These are phyloP conservation scores for Ophthalmolycus amberensis DNA, from an alignment of 2,113 vertebrate genomes.

Conservation along the genomic window DNA sequence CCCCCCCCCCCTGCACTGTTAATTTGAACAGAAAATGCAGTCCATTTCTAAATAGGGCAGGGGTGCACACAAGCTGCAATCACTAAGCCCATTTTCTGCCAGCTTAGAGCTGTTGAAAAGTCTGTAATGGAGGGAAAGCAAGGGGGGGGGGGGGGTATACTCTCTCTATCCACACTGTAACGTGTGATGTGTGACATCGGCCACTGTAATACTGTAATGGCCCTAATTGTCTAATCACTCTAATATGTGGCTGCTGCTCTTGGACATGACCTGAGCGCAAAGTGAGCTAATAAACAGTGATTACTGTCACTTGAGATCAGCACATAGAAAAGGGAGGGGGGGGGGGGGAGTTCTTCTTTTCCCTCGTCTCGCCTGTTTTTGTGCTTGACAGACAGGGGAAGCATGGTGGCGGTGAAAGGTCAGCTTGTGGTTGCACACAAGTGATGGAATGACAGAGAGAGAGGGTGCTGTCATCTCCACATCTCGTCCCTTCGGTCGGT, in stretches of 20 bases:
- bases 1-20: slow-evolving; percentile 45
- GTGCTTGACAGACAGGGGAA: slow-evolving; percentile 81
- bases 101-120: slow-evolving; percentile 70
- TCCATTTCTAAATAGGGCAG: slow-evolving; percentile 70
- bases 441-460: slow-evolving; percentile 78
- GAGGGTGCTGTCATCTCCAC: slow-evolving; percentile 75
- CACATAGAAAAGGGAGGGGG: slow-evolving; percentile 32
- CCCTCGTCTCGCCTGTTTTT: slow-evolving; percentile 47
- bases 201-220: slow-evolving; percentile 73
- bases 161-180: slow-evolving; percentile 51
- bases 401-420: slow-evolving; percentile 84
- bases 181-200: slow-evolving; percentile 67
- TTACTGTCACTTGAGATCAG: slow-evolving; percentile 76
- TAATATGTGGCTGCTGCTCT: slow-evolving; percentile 71
- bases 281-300: slow-evolving; percentile 78
- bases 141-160: slow-evolving; percentile 40
- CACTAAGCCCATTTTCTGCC: slow-evolving; percentile 75
- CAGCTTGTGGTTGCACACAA: slow-evolving; percentile 74
- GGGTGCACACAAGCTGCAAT: slow-evolving; percentile 61
- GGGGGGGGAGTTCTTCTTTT: slow-evolving; percentile 41
- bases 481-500: slow-evolving; percentile 61
- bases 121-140: slow-evolving; percentile 51
- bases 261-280: slow-evolving; percentile 70
- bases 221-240: slow-evolving; percentile 78
- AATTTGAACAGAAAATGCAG: slow-evolving; percentile 74